These are phyloP conservation scores for Recurvirostra avosetta DNA, from an alignment of 2,113 vertebrate species.

Conservation along the genomic window DNA sequence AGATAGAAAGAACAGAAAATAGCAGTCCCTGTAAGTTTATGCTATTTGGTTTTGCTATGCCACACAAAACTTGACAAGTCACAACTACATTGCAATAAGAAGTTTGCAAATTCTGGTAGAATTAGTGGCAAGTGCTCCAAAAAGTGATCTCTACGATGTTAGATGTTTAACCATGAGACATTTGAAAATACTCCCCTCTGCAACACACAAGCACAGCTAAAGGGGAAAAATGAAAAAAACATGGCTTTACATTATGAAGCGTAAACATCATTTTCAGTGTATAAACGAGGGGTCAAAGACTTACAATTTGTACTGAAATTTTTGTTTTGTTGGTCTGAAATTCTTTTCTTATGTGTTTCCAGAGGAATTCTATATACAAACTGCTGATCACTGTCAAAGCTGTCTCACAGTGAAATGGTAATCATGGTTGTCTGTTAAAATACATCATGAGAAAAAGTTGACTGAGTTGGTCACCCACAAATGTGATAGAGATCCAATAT, in stretches of 20 bases:
- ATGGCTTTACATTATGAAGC: not conserved
- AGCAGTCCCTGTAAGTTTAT: not conserved
- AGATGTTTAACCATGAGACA: fast-evolving
- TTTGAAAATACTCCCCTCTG: not conserved
- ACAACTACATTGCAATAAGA: not conserved
- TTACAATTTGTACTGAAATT: not conserved
- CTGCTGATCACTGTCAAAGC: not conserved
- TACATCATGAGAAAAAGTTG: too few relatives aligned
- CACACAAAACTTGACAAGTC: not conserved
- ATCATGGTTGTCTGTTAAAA: not conserved
- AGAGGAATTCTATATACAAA: not conserved
- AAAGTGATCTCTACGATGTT: not conserved
- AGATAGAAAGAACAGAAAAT: not conserved
- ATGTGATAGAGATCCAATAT: not conserved
- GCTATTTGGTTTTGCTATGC: not conserved
- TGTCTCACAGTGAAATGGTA: not conserved
- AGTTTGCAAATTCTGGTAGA: not conserved
- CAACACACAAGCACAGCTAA: not conserved
- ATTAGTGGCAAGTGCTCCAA: not conserved
- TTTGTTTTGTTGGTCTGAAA: not conserved
- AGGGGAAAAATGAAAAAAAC: too few relatives aligned
- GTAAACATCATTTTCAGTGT: not conserved
- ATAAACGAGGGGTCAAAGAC: not conserved
- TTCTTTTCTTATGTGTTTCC: fast-evolving
- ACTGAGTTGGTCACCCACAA: too few relatives aligned